Base-by-base conservation (phyloP, 2,888 invertebrate species). In the Teleiodes luculella region DNA sequence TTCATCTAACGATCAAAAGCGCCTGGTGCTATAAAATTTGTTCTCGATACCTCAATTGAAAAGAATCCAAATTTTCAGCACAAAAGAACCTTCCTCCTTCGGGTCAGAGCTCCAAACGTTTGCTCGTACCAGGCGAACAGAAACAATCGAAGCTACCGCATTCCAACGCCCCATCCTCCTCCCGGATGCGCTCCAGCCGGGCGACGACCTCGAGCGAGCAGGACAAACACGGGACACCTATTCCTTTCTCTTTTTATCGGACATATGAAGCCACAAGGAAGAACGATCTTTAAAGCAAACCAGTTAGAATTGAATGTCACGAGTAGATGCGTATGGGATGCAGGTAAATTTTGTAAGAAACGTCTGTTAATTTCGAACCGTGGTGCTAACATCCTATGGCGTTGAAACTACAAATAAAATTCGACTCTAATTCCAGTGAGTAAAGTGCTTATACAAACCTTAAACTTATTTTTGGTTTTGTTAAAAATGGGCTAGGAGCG, bases 401-500 rank as follows among this genome's bases (percentile, higher is more conserved):
- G 49, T 57, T 10, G 14, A 47, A 43, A 28, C 35, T 55, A 46
- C 52, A 55, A 56, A 11, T 18, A 8, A 67, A 59, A 65, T 63
- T 63, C 37, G 63, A 58, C 67, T 58, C 62, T 76, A 49, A 20
- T 6, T 24, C 14, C 10, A n/a, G n/a, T 11, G 1, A 14, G 16
- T 28, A 49, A 37, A 37, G 49, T 49, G 11, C 5, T 46, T 8
- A 46, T 18, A 49, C 35, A 37, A 36, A 48, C 20, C 14, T 49
- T 37, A 33, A 10, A 35, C 57, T 57, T 60, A 68, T 72, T 70
- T 67, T 75, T 70, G 75, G 77, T 78, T 78, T 76, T 74, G 77
- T 78, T 57, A 78, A 78, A 80, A 82, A 71, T 67, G 76, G 76
- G 74, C 76, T 78, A 73, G 65, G 77, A 88, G 78, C 88, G 89